Base-by-base conservation (phyloP, 2,888 invertebrate species). In the Tachystola acroxantha region DNA sequence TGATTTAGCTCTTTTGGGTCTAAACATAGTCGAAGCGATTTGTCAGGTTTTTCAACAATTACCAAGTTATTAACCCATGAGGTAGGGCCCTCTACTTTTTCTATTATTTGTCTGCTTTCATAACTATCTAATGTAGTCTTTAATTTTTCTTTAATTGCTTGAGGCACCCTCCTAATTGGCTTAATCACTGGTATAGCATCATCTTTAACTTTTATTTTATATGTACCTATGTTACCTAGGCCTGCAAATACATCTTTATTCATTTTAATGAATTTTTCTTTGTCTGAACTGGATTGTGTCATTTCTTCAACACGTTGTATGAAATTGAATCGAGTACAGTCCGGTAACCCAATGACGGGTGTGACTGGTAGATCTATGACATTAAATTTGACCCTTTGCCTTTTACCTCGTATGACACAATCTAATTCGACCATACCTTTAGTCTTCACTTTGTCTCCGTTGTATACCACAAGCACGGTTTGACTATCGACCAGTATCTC, bases 11-110 rank as follows among this genome's bases (percentile, higher is more conserved):
- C 43, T 20, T 42, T 34, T 5, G 63, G 57, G 31, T 61, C 57
- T 29, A 63, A 31, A 39, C 62, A 61, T 7, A 62, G 22, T 13
- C 60, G 27, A 9, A 60, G 13, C 5, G 40, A 42, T n/a, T 39
- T 40, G 41, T 57, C 41, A 11, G 46, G 46, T 38, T 59, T 59
- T 34, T 56, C 52, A 7, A 54, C 51, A 22, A 57, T 47, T 1
- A 57, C 53, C 6, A 57, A 28, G 39, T 52, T 55, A 34, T 41
- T 40, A 7, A 36, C 37, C 43, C 41, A 46, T 1, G n/a, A 22
- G 10, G 46, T 46, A 0, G 43, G 46, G 0, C 28, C 27, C 1
- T 26, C 27, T 11, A 46, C 37, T 39, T 41, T 43, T 37, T 39
- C 34, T 20, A 46, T 46, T 4, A 43, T 36, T 3, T 26, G 19